phyloP scores from a whole-genome alignment of 2,888 invertebrate species.

The Chrysolina oricalcia region DNA sequence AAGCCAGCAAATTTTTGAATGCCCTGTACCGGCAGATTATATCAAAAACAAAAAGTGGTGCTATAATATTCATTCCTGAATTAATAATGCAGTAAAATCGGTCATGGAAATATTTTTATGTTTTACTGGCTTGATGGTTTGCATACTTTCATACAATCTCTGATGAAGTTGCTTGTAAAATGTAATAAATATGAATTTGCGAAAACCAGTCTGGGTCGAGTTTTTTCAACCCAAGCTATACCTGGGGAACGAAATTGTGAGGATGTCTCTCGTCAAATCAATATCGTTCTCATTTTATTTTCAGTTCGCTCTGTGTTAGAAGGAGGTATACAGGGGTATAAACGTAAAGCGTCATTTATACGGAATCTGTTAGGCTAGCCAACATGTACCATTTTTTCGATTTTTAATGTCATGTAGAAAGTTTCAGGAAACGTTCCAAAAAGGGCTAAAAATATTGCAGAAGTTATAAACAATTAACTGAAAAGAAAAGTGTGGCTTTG shows the following conservation, averaged over 20 bases:
- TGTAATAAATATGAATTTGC: slow-evolving; percentile 45
- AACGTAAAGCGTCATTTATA: no score
- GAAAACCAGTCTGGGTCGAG: slow-evolving; percentile 44
- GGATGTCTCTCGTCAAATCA: not conserved
- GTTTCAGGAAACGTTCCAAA: no score
- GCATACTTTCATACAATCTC: slow-evolving; percentile 44
- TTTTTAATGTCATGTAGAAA: no score
- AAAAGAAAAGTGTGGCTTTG: no score
- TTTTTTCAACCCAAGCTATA: slow-evolving; percentile 40
- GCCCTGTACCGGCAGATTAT: slow-evolving; percentile 35
- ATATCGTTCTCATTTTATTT: not conserved
- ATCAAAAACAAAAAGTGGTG: slow-evolving; percentile 39
- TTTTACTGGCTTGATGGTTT: slow-evolving; percentile 39
- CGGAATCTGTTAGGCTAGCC: no score
- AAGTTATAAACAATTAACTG: no score
- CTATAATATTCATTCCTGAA: slow-evolving; percentile 40
- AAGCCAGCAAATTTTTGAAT: slow-evolving; percentile 16
- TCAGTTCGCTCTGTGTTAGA: no score
- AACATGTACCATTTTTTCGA: no score
- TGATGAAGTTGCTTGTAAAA: slow-evolving; percentile 46
- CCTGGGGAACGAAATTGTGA: slow-evolving; percentile 38
- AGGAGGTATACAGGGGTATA: no score
- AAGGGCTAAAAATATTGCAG: no score
- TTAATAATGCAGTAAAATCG: slow-evolving; percentile 44
- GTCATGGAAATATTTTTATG: slow-evolving; percentile 45